These are phyloP conservation scores for Anolis sagrei DNA, from an alignment of 2,113 vertebrate genomes.

Conservation along the genomic window DNA sequence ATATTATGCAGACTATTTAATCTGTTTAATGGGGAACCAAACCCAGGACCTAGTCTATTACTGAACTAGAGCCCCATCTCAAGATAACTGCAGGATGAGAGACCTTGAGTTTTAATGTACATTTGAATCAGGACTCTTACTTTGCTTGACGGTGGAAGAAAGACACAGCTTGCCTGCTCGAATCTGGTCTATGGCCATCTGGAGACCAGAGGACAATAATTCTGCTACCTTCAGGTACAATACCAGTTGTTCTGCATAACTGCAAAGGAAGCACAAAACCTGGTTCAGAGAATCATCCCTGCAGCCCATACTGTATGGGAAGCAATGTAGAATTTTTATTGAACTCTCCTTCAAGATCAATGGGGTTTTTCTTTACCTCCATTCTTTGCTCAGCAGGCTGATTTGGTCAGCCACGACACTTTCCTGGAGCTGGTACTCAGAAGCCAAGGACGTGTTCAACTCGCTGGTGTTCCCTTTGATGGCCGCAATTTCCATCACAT, in stretches of 20 bases:
- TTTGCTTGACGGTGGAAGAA: conserved; percentile 91
- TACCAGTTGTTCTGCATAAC: conserved; percentile 93
- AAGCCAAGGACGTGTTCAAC: conserved; percentile 62
- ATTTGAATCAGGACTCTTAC: conserved; percentile 62
- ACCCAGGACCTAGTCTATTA: too few species aligned
- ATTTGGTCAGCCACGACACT: conserved; percentile 94
- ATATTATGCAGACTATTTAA: too few species aligned
- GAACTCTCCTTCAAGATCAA: accelerated
- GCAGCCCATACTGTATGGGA: too few species aligned
- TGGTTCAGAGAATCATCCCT: not conserved
- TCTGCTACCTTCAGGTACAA: conserved; percentile 95
- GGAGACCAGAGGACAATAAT: conserved; percentile 87
- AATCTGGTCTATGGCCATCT: conserved; percentile 88
- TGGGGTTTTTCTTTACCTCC: conserved; percentile 81
- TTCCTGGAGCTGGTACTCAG: conserved; percentile 87
- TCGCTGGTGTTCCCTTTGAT: conserved; percentile 82
- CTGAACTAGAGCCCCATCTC: too few species aligned
- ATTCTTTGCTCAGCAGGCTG: conserved; percentile 91
- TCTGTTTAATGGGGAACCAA: too few species aligned
- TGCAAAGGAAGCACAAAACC: conserved; percentile 55
- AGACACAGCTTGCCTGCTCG: conserved; percentile 86
- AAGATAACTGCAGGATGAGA: too few species aligned
- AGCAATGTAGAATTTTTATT: too few species aligned
- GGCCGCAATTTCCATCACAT: conserved; percentile 88
- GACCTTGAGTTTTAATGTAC: too few species aligned